Percentiles rank a stretch among this genome's conserved stretches.
phyloP scores from a whole-genome alignment of 2,113 vertebrate species.

The Microtus montanus region DNA sequence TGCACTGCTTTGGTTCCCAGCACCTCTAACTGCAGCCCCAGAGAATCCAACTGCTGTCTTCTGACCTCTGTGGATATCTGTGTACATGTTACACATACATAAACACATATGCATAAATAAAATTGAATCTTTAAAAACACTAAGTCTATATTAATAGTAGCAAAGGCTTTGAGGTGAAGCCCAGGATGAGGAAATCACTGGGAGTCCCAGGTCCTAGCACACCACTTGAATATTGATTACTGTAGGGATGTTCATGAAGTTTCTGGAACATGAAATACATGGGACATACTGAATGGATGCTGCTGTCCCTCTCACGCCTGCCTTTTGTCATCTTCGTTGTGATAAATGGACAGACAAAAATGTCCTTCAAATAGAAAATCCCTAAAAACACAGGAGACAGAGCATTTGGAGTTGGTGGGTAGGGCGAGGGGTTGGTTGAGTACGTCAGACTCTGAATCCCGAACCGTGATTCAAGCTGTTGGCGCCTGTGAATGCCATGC shows the following conservation, averaged over 20 bases:
- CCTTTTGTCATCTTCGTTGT: neutral
- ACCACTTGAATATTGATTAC: rapidly evolving
- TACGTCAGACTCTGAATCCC: rapidly evolving
- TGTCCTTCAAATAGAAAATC: neutral
- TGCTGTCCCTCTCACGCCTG: rapidly evolving
- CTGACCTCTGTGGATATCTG: neutral
- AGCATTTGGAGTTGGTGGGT: rapidly evolving
- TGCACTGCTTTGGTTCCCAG: neutral
- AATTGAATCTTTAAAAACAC: neutral
- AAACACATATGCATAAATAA: neutral
- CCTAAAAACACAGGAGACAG: no score
- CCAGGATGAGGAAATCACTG: neutral
- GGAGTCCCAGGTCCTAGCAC: neutral
- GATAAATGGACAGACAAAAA: neutral
- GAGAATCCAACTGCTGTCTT: neutral
- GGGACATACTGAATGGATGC: rapidly evolving
- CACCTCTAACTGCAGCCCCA: neutral
- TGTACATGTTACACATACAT: neutral
- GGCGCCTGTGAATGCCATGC: rapidly evolving
- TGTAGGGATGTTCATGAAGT: rapidly evolving
- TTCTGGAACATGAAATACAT: no score
- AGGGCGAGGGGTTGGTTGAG: rapidly evolving
- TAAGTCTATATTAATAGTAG: neutral
- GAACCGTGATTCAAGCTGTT: no score
- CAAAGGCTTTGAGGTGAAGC: neutral